Evolutionary conservation across 2,888 invertebrate genomes (phyloP).

Genomic region (Cecidostiba fungosa): DNA sequence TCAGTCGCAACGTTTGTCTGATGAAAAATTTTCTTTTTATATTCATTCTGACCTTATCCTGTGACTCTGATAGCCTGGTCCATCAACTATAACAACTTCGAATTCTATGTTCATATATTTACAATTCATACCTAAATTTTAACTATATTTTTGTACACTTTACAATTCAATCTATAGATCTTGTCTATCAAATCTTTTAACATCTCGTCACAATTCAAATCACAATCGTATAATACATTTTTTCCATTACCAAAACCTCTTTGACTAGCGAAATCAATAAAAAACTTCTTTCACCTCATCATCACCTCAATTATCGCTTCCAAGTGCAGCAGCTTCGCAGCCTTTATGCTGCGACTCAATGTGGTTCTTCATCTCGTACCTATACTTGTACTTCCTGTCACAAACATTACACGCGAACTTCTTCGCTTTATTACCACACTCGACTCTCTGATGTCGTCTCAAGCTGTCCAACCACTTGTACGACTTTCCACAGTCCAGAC

Average conservation of each 20-base stretch:
- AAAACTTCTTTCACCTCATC: neutral
- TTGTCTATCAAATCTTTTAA: neutral
- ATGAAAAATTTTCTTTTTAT: neutral
- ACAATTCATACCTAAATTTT: neutral
- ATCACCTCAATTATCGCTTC: neutral
- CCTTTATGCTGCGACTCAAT: slow-evolving; percentile 70
- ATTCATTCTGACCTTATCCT: neutral
- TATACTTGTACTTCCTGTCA: slow-evolving; percentile 79
- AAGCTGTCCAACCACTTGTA: slow-evolving; percentile 79
- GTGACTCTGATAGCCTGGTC: neutral
- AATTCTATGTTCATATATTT: neutral
- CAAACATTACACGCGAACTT: slow-evolving; percentile 78
- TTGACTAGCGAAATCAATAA: neutral
- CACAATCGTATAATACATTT: too few species aligned
- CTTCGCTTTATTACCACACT: slow-evolving; percentile 79
- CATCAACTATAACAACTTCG: neutral
- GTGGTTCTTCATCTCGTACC: slow-evolving; percentile 79
- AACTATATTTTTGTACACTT: neutral
- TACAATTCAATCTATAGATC: neutral
- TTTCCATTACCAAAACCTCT: neutral
- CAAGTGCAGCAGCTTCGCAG: neutral
- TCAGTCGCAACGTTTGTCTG: neutral
- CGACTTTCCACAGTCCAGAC: slow-evolving; percentile 73
- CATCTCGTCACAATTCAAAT: too few species aligned
- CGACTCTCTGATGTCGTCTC: slow-evolving; percentile 80